Base-by-base conservation (phyloP, 2,888 invertebrate species). In the Pinctada fucata region DNA sequence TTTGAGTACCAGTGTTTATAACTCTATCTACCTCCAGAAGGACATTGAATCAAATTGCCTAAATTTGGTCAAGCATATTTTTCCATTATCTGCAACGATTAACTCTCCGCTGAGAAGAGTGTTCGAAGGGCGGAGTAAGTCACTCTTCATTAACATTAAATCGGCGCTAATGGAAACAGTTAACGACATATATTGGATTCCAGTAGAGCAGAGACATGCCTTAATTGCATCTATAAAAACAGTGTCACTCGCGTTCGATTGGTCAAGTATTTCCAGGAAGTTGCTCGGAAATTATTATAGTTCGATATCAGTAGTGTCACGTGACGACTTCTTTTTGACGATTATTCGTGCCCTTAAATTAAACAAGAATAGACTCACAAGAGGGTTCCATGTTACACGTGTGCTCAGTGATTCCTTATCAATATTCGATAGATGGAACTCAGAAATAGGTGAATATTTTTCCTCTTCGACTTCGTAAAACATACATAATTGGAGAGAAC, bases 181-280 rank as follows among this genome's bases (percentile, higher is more conserved):
- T 52, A 65, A 77, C n/a, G 71, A 69, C 2, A 58, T 76, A 45
- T 79, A 79, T 58, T 79, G 79, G 79, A 79, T 79, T 10, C 79
- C 79, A 16, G 64, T 73, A 10, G 10, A 48, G 5, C 79, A 79
- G 51, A 68, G 79, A 47, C 48, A 58, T 52, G 71, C 76, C 50
- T 49, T 79, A 3, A 67, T 76, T 5, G 51, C 72, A 0, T 72
- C 76, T 8, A 74, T 69, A 16, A 58, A 66, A 64, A 52, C 58
- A 45, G 76, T 78, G 2, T 72, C 73, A 3, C 65, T 78, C 8
- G 63, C 64, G 64, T 74, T 78, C 49, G 70, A 67, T n/a, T 77
- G 76, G 76, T 70, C 71, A 50, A 66, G 31, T 16, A 50, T 65
- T 16, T 49, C n/a, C 6, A 13, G 58, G 13, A 6, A 13, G 13